Base-by-base conservation (phyloP, 2,113 vertebrate genomes). In the Colius striatus region DNA sequence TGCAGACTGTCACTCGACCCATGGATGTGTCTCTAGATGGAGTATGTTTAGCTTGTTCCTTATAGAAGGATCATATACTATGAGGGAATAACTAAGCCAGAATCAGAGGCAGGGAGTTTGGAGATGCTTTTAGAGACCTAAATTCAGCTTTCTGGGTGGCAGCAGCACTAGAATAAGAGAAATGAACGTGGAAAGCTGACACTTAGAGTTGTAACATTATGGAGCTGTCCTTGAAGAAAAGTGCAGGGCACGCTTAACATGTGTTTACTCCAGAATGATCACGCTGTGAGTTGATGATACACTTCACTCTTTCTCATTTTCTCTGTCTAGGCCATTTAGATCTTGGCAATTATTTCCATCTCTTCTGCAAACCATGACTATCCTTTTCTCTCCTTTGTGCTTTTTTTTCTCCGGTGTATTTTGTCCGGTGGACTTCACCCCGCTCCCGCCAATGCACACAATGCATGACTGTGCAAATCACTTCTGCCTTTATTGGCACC, bases 231-330 rank as follows among this genome's bases (percentile, higher is more conserved):
- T 58, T 74, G 53, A 74, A 77, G 34, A 34, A 34, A 92, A 65
- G 16, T 1, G 10, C 0, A 0, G 67, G 29, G 27, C n/a, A 41
- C 16, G 16, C 21, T 41, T 54, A 80, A 20, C 12, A 7, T n/a
- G 47, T 10, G 14, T 78, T 93, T 92, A 62, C 41, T 65, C 70
- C 32, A 32, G 41, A 57, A 53, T 30, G 41, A 78, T 84, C 75
- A 41, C 16, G 61, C 48, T 94, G 57, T 11, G 4, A 38, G 30
- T 6, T 75, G 85, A 61, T 92, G 91, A 80, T 4, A 1, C 43
- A 27, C 23, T 43, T 94, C 34, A 84, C 54, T 79, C 51, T 83
- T 96, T 96, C 88, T 95, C 65, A 3, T 92, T 96, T 96, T 93
- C 57, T 86, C 30, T 71, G 53, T 45, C 2, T 7, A 77, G 27